These are phyloP conservation scores for Takifugu flavidus DNA, from an alignment of 2,113 vertebrate genomes.

Conservation along the genomic window DNA sequence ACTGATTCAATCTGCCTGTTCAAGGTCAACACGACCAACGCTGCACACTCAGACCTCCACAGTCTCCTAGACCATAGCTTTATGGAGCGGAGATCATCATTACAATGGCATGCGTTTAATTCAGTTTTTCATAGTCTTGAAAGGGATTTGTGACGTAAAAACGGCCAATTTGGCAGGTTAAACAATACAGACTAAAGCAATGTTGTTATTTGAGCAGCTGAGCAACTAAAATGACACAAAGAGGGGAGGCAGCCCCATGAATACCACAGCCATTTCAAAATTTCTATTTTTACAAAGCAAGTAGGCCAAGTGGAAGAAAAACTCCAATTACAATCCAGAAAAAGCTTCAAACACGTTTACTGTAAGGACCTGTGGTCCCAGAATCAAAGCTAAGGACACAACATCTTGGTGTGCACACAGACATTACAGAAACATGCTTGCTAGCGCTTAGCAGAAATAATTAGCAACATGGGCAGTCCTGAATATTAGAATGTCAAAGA, in stretches of 20 bases:
- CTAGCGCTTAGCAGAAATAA: conserved; percentile 39
- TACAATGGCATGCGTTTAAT: no score
- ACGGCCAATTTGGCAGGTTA: not conserved
- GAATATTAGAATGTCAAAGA: conserved; percentile 49
- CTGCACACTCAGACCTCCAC: no score
- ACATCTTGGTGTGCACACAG: no score
- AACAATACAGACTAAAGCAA: not conserved
- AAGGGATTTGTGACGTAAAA: no score
- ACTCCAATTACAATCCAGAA: conserved; percentile 34
- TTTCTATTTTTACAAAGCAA: conserved; percentile 28
- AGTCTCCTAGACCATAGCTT: no score
- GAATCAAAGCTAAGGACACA: not conserved
- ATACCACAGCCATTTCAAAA: conserved; percentile 59
- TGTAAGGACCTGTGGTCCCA: not conserved
- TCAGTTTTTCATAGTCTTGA: no score
- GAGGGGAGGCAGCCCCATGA: conserved; percentile 26
- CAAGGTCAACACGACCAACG: not conserved
- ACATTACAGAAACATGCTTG: no score
- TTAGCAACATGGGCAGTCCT: conserved; percentile 11
- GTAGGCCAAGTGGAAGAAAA: conserved; percentile 13
- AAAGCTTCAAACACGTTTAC: conserved; percentile 14
- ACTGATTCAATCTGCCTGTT: conserved; percentile 15
- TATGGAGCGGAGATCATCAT: no score
- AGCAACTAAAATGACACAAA: conserved; percentile 31
- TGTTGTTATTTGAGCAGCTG: conserved; percentile 25